A percentile compares a stretch with the other conserved stretches of the same genome.
These are phyloP conservation scores for Eurypyga helias DNA, from an alignment of 2,113 vertebrate genomes.

Conservation along the genomic window DNA sequence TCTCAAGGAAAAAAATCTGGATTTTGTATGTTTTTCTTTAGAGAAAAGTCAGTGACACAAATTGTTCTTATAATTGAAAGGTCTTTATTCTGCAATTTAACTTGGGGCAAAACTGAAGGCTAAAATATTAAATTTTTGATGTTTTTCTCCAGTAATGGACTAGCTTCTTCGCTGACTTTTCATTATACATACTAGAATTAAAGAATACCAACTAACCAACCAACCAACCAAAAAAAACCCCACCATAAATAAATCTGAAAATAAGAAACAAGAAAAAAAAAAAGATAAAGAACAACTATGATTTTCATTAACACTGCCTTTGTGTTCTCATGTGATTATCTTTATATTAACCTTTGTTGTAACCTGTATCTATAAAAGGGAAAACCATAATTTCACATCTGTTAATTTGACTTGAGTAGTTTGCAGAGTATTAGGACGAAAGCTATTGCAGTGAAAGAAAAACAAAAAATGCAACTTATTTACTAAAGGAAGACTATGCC, in stretches of 20 bases:
- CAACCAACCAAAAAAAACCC: rapidly evolving
- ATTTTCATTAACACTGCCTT: not conserved
- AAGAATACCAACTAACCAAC: rapidly evolving
- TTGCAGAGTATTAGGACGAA: not conserved
- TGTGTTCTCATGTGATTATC: not conserved
- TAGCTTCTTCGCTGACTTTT: not conserved
- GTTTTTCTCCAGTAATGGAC: not conserved
- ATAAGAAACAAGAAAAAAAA: not conserved
- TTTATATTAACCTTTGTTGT: not conserved
- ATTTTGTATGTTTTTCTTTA: not conserved
- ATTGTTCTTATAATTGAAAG: not conserved
- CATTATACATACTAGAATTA: not conserved
- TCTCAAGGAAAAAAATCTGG: not conserved
- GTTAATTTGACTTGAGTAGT: not conserved
- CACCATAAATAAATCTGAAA: not conserved
- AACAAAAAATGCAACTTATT: not conserved
- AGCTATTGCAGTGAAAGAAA: not conserved
- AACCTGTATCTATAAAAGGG: not conserved
- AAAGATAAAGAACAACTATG: not conserved
- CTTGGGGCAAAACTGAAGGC: not conserved
- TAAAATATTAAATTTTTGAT: not conserved
- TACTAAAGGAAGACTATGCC: not conserved
- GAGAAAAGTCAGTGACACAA: not conserved
- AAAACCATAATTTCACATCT: not conserved
- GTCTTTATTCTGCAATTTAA: not conserved